Evolutionary conservation across 2,888 invertebrate genomes (phyloP), one percentile per base, ranked within the genome.

Genomic region (Stenolophus ochropezus): DNA sequence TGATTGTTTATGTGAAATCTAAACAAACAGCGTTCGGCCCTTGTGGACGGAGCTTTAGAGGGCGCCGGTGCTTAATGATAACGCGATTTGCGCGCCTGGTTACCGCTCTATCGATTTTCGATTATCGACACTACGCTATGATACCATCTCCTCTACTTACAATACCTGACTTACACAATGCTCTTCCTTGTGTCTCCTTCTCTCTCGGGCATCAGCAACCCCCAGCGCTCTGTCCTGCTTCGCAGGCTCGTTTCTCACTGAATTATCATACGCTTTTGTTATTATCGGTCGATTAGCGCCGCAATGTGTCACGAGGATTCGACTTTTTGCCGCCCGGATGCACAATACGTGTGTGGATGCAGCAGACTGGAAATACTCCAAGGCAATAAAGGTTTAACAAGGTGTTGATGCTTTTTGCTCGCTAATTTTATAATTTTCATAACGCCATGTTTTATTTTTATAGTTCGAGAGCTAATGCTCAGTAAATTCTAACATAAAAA

Each of bases 41-140:
- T 2, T 42, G 33, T 11, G 33, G 33, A 42, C 33, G 33, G 6
- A 6, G 33, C 33, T 42, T 42, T 42, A 42, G 65, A 27, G 25
- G 61, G 23, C 53, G 53, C 61, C 27, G 69, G 51, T 69, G 78
- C 78, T 71, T 79, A 79, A 79, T 79, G 71, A 79, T 79, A 79
- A 79, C 79, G 79, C 69, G 79, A 79, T 79, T 79, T 79, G 79
- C 79, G 16, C 69, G 69, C 69, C 49, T 69, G 69, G 69, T 79
- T 69, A 71, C 51, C 53, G 71, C 79, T 71, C 71, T 71, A 79
- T 79, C 79, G 79, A 79, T 79, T 79, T 79, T 79, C 79, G 79
- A 79, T 79, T 79, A 79, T 79, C 71, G 79, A 71, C 69, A 79
- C 65, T 47, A 65, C 33, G 71, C 51, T 79, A 69, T 71, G 79